Base-by-base conservation (phyloP, 2,113 vertebrate genomes). In the Struthidea cinerea region DNA sequence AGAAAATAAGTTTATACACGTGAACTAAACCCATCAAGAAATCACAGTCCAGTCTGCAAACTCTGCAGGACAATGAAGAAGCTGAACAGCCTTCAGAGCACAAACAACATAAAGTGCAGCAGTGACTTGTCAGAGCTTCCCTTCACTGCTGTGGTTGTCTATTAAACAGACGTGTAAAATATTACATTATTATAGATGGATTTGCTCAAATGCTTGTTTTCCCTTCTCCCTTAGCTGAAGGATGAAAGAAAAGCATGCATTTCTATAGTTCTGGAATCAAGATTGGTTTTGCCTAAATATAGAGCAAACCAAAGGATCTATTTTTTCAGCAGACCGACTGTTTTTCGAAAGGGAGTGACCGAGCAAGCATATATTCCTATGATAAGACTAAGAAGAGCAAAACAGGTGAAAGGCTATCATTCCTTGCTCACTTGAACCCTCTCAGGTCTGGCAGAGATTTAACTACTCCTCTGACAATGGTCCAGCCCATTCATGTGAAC, bases 131-230 rank as follows among this genome's bases (percentile, higher is more conserved):
- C 47, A 90, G 47, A 74, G 47, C 42, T 44, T 53, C 37, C 27
- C 26, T 33, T 77, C 39, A 39, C 47, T 77, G 39, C 33, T 87
- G 22, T 60, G 68, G 64, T 21, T 92, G 49, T 79, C 87, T 56
- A 64, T 94, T 93, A 93, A 94, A 93, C 61, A 91, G 73, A 78
- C 26, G 59, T 21, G 60, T 84, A 75, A 94, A 89, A 84, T 87
- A 92, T 78, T 94, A 79, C 32, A 64, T 53, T 68, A 11, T 70
- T 75, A 42, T 3, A 64, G 41, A 67, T 2, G 11, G 41, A 60
- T 75, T 79, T 84, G 49, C 59, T 75, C 50, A 74, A 35, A 77
- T 53, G 28, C 65, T 76, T 93, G 18, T 84, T 56, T 41, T 83
- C 32, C 26, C 27, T 16, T 52, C 44, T 75, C 87, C 46, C 65